Evolutionary conservation across 2,797 vertebrate species (phyloP).

Genomic region (Sebastes cheni): DNA sequence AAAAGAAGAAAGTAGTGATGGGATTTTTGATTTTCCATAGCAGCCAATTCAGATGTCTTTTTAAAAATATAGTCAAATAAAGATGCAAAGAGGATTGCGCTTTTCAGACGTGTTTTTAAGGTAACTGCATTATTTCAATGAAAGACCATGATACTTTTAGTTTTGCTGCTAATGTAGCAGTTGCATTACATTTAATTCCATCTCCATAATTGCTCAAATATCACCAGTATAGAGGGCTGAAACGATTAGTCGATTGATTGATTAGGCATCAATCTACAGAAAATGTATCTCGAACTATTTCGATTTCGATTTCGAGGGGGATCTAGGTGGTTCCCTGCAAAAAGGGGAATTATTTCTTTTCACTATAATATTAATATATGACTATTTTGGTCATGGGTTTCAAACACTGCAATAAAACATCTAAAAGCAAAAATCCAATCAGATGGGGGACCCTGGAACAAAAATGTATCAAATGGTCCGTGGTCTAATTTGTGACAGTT

Average conservation of each 20-base stretch:
- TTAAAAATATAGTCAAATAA: background rate
- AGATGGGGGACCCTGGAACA: too few species aligned
- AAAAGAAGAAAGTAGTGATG: background rate
- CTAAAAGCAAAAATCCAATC: too few species aligned
- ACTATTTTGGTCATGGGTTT: too few species aligned
- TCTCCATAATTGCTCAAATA: background rate
- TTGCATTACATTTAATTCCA: background rate
- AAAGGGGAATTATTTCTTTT: too few species aligned
- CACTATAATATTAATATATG: too few species aligned
- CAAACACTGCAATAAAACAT: too few species aligned
- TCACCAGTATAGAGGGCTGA: background rate
- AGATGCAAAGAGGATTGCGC: background rate
- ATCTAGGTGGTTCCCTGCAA: too few species aligned
- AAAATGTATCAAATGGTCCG: too few species aligned
- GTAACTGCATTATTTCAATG: background rate
- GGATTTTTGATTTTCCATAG: background rate
- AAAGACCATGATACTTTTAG: background rate
- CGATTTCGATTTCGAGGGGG: background rate
- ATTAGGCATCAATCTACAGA: background rate
- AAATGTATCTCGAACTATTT: background rate
- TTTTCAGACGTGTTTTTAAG: background rate
- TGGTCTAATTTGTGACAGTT: too few species aligned
- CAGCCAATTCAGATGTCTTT: background rate
- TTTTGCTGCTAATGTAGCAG: background rate
- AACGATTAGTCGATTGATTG: background rate